Base-by-base conservation (phyloP, 92 coral and sea anemone genomes). In the Hydrozoanthus gracilis region DNA sequence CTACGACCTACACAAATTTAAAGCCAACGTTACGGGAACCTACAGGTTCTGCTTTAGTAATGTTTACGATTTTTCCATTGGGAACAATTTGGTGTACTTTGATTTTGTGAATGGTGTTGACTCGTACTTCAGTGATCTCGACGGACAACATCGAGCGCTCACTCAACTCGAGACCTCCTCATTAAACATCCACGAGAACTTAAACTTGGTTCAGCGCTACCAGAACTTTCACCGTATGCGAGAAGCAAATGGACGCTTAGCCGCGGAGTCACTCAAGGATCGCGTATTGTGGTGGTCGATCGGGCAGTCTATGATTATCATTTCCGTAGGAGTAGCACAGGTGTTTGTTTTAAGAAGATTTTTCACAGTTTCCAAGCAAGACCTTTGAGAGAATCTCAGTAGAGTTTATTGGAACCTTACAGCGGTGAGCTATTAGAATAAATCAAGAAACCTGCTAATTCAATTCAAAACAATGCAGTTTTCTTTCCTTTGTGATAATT, bases 271-370 rank as follows among this genome's bases (percentile, higher is more conserved):
- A 51, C 79, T 96, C 17, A 86, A 77, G 18, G 84, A 82, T 76
- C 89, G 94, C 6, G 99, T 96, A 1, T 94, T 93, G 65, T 96
- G 99, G 99, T 96, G 99, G 99, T 96, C 99, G 4, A 66, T 93
- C 10, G 95, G 99, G 55, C 99, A 96, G 68, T 95, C 99, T 17
- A 56, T 89, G 3, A 75, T 96, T 15, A 84, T 96, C 4, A 83
- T 95, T 8, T 89, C 90, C 52, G 94, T 96, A 27, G 93, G 98
- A 14, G 48, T 96, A 44, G 65, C 91, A 27, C 99, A 96, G 52
- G 98, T 96, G 47, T 96, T 78, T 83, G 88, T 96, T 14, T 66
- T 96, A 45, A 87, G 99, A 51, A 79, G 98, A 65, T 96, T 96
- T 89, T 96, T 96, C 76, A 93, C 99, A 44, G 94, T 96, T 44